Evolutionary conservation across 2,888 invertebrate genomes (phyloP).

Genomic region (Agriopis leucophaearia): DNA sequence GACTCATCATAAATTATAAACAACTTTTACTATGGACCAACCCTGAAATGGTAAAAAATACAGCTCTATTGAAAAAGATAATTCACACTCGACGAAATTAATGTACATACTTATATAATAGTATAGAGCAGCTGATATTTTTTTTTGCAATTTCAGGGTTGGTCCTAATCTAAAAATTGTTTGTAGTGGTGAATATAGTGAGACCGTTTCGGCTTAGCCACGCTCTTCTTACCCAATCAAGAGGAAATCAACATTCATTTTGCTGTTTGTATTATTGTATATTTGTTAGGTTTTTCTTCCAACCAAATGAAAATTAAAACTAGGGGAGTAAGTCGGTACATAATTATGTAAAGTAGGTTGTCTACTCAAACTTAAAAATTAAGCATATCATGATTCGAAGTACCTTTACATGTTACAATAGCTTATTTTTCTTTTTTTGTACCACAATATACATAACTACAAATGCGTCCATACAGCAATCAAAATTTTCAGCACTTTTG

Average conservation of each 20-base stretch:
- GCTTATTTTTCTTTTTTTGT: too few relatives aligned
- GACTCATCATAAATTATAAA: too few relatives aligned
- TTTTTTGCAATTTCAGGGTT: not conserved
- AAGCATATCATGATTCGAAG: too few relatives aligned
- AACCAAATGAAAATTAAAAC: not conserved
- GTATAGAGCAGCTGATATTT: not conserved
- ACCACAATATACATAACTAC: too few relatives aligned
- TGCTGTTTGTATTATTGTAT: not conserved
- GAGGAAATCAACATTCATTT: not conserved
- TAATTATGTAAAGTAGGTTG: too few relatives aligned
- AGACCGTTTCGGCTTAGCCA: not conserved
- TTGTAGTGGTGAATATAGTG: not conserved
- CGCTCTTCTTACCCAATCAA: not conserved
- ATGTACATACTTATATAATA: too few relatives aligned
- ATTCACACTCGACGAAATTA: not conserved
- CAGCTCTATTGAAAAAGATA: not conserved
- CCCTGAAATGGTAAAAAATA: not conserved
- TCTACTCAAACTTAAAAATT: too few relatives aligned
- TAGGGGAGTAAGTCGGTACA: too few relatives aligned
- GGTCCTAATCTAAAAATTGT: not conserved
- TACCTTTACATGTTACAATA: too few relatives aligned
- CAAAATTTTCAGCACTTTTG: too few relatives aligned
- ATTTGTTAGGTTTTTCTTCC: not conserved
- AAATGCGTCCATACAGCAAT: too few relatives aligned
- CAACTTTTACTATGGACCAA: not conserved